Evolutionary conservation across 2,888 invertebrate species (phyloP), one percentile per base, ranked within the genome.

Genomic region (Pachliopta kotzebuea): DNA sequence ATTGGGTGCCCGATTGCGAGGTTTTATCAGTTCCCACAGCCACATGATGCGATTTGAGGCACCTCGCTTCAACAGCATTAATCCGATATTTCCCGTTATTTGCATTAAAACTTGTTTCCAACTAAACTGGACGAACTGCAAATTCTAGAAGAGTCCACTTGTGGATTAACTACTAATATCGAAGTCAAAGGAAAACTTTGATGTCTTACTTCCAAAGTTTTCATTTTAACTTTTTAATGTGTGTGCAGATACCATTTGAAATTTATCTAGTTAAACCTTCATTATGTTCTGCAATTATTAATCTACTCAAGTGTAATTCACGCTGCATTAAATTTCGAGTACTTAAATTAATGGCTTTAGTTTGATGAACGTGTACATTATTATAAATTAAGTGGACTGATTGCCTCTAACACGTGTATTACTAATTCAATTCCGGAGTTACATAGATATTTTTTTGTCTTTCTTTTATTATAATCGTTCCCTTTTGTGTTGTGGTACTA

Each of bases 61-160:
- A 23, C 45, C 18, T 45, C 29, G 57, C 55, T 63, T 45, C 52
- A 60, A 24, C 45, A 58, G 57, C 56, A 50, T 60, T 63, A 65
- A 67, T 67, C 54, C 21, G 62, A 69, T 66, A 68, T 69, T 66
- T 70, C 66, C 67, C 66, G 66, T 65, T 66, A 57, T 57, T 49
- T 60, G 14, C 24, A 20, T 37, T 31, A 24, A 60, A 53, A 60
- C 24, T 37, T 42, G 37, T 60, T 42, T 1, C 2, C 1, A 50
- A 42, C 31, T 21, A 3, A 21, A 56, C 2, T 54, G 26, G 24
- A 14, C 54, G 23, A 18, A 52, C 50, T 50, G 21, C 20, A 21
- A 21, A 45, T 45, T n/a, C 45, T 45, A 45, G 45, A 45, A 18
- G 45, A 26, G 18, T 26, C 17, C 11, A 54, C 54, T 54, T 26